These are phyloP conservation scores for Paramormyrops kingsleyae DNA, from an alignment of 2,113 vertebrate genomes.

Conservation along the genomic window DNA sequence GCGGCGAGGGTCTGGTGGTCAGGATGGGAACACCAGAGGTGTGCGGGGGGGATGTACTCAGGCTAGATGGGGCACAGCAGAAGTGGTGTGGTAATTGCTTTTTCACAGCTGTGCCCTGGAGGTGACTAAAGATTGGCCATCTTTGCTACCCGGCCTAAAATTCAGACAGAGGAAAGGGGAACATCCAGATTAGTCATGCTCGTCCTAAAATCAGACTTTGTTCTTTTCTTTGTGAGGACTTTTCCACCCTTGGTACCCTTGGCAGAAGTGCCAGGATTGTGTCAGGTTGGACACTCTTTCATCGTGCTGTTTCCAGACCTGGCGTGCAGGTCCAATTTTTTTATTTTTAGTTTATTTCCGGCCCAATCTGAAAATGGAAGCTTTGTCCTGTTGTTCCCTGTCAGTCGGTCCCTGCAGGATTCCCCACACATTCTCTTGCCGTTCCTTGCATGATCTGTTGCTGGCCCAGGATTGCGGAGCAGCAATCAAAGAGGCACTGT, in stretches of 20 bases:
- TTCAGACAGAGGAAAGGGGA: conserved; percentile 32
- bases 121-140: conserved; percentile 34
- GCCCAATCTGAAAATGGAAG: background rate
- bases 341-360: background rate
- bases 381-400: background rate
- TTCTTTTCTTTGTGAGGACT: background rate
- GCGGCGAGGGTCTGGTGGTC: conserved; percentile 41
- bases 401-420: background rate
- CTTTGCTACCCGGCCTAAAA: background rate
- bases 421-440: background rate
- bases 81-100: conserved; percentile 30
- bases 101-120: background rate
- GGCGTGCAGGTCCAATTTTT: background rate
- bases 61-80: conserved; percentile 40
- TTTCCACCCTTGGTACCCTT: conserved; percentile 19
- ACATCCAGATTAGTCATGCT: conserved; percentile 37
- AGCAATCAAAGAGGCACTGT: background rate
- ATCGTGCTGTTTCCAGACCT: conserved; percentile 29
- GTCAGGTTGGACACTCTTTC: conserved; percentile 28
- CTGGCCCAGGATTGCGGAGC: background rate
- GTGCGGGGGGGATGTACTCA: conserved; percentile 55
- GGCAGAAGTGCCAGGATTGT: conserved; percentile 32
- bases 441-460: background rate
- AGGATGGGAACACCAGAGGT: conserved; percentile 32
- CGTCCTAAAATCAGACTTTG: conserved; percentile 36